Evolutionary conservation across 2,113 vertebrate species (phyloP), one percentile per base, ranked within the genome.

Genomic region (Capricornis sumatraensis): DNA sequence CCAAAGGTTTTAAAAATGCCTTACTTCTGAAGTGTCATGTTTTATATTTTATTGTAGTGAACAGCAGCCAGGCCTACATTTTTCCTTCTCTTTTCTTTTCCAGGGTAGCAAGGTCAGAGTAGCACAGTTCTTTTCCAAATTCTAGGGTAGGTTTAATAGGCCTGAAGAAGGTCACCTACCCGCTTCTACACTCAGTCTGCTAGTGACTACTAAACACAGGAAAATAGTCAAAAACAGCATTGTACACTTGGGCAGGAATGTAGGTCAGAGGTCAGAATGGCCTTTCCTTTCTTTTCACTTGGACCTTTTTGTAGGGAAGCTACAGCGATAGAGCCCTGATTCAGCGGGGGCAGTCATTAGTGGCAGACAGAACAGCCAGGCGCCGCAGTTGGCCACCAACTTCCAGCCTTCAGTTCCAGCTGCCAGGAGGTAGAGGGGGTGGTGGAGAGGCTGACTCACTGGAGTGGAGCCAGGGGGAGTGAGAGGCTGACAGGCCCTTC

Each of bases 401-500:
- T 96, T 92, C 89, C 95, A 96, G 84, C 91, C 47, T 92, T 52
- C n/a, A 30, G 27, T n/a, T 98, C 82, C 97, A 96, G 94, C 87
- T 97, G 96, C 95, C 94, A 87, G 92, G 55, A 96, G 87, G 30
- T 10, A 1, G 58, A 89, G 36, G 28, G 30, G 53, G 21, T 28
- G 43, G 57, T 52, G 36, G 91, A 85, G 43, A 74, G 47, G 28
- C 19, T 67, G 58, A 45, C 53, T 64, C 25, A 2, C 19, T 92
- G 96, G 94, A 95, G 58, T 40, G 14, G 47, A 94, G 91, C 96
- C 96, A 93, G 60, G 62, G 28, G 53, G 8, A 85, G 27, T 2
- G 55, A 93, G 27, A 79, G 7, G n/a, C 62, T 82, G 91, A 94
- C 28, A 93, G 91, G 27, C n/a, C 23, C 17, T 7, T 86, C 86